These are phyloP conservation scores for Thaumetopoea pityocampa DNA, from an alignment of 1,140 invertebrate genomes.

Conservation along the genomic window DNA sequence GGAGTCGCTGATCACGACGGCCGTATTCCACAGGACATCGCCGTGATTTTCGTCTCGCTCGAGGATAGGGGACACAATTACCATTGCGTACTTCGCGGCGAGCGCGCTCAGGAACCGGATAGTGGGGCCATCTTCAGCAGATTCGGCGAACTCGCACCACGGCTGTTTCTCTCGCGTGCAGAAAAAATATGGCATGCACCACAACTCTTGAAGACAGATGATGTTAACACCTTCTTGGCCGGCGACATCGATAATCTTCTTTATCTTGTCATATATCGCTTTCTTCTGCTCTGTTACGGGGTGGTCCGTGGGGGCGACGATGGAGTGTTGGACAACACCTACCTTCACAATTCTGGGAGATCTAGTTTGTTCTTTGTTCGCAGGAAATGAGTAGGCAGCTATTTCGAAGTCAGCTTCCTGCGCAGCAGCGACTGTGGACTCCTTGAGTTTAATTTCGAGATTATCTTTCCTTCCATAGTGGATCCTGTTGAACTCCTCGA, in stretches of 20 bases:
- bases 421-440: constrained; percentile 49
- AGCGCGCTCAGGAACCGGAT: constrained; percentile 89
- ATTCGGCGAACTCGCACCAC: constrained; percentile 98
- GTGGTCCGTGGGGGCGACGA: constrained; percentile 86
- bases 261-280: constrained; percentile 88
- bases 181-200: constrained; percentile 99
- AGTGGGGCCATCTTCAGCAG: constrained; percentile 91
- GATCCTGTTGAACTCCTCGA: constrained; percentile 85
- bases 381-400: constrained; percentile 83
- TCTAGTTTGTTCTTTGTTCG: constrained; percentile 81
- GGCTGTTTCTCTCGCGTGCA: constrained; percentile 97
- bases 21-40: constrained; percentile 97
- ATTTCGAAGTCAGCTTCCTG: constrained; percentile 84
- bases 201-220: constrained; percentile 97
- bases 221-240: constrained; percentile 90
- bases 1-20: constrained; percentile 93
- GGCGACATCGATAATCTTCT: constrained; percentile 88
- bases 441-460: constrained; percentile 52
- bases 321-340: constrained; percentile 93
- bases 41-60: constrained; percentile 93
- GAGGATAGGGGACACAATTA: constrained; percentile 96
- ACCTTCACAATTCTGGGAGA: constrained; percentile 86
- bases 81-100: constrained; percentile 93
- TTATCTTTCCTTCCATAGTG: constrained; percentile 81
- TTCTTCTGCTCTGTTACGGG: constrained; percentile 88